Evolutionary conservation across 2,113 vertebrate genomes (phyloP), one percentile per base, ranked within the genome.

Genomic region (Chunga burmeisteri): DNA sequence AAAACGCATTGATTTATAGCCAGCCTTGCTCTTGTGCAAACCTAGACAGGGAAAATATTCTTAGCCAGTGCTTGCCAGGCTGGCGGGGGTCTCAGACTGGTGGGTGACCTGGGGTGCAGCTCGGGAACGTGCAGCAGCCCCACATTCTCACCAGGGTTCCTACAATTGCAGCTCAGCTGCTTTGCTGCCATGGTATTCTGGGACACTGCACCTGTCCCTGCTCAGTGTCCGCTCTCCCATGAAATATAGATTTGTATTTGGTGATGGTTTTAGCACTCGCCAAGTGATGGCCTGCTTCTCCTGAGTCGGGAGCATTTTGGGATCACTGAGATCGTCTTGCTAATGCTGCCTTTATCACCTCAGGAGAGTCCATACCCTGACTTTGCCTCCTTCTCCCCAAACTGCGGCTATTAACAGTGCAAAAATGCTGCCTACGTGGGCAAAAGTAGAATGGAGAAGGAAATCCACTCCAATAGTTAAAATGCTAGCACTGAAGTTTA

Each of bases 181-280:
- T 0, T 26, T 11, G 59, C 56, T 40, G 50, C 38, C 15, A 1
- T 26, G 3, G 19, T 8, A 12, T n/a, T 49, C n/a, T 9, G 56
- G 66, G 47, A 19, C 5, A 0, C 42, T 17, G 5, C 2, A 25
- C 18, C 32, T 58, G 70, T 67, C 68, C 46, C 30, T 22, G 47
- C 49, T 44, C n/a, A 2, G 23, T 16, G 36, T 42, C 63, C 5
- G 0, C 26, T 70, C 32, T 56, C 32, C 55, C 49, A 6, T 7
- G 11, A 53, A 23, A 26, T 32, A 20, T 1, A 3, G 29, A 22
- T 47, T 49, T 40, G 55, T 63, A 26, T 79, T 42, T 65, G 65
- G 32, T 4, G 72, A 23, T 56, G 47, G 44, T 5, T 65, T 50
- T 44, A 65, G 58, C 44, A 20, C 42, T 71, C 22, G 7, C 10